Percentiles rank a stretch among this genome's conserved stretches.
Evolutionary conservation across 2,888 invertebrate species (phyloP).

Genomic region (Drosophila gaucha): DNA sequence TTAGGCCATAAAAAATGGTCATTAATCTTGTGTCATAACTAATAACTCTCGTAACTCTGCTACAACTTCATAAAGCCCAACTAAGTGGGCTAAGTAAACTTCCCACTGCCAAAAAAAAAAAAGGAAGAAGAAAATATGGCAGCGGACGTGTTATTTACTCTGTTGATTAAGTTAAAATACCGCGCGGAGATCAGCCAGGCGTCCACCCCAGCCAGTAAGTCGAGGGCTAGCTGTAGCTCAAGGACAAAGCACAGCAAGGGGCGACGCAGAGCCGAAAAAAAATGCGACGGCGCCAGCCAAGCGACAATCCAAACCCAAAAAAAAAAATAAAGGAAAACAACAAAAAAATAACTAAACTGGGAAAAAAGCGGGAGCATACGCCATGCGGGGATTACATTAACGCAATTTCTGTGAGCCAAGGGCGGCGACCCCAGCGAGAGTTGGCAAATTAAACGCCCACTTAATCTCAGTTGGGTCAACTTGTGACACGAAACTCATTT

Average conservation of each 20-base stretch:
- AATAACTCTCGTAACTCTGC: conserved; percentile 13
- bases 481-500: conserved; percentile 79
- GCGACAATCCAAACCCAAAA: conserved; percentile 39
- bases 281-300: conserved; percentile 35
- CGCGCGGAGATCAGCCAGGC: conserved; percentile 63
- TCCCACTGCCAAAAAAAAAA: conserved; percentile 14
- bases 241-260: conserved; percentile 35
- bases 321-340: conserved; percentile 27
- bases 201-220: conserved; percentile 48
- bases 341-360: conserved; percentile 12
- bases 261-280: conserved; percentile 26
- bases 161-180: conserved; percentile 77
- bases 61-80: conserved; percentile 26
- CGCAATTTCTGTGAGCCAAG: conserved; percentile 61
- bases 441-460: conserved; percentile 80
- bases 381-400: conserved; percentile 74
- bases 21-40: conserved; percentile 9
- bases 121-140: conserved; percentile 24
- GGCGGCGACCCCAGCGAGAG: conserved; percentile 59
- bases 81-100: conserved; percentile 20
- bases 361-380: conserved; percentile 56
- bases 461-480: conserved; percentile 78
- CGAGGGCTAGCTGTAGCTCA: conserved; percentile 41
- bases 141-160: conserved; percentile 71
- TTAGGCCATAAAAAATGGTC: neutral